phyloP scores from a whole-genome alignment of 1,140 invertebrate species.

The Calephelis nemesis region DNA sequence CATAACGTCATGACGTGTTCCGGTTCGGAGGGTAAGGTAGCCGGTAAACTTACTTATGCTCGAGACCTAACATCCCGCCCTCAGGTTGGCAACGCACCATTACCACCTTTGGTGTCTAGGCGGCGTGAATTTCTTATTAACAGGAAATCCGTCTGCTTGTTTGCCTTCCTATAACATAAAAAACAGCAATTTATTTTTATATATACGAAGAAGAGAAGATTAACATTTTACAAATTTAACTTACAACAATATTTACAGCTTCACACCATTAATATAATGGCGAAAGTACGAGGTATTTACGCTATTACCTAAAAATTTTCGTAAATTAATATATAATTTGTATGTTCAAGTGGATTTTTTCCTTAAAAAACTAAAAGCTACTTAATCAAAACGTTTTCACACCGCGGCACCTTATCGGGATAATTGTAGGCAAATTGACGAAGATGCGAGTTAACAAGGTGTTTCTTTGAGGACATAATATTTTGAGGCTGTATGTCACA shows the following conservation, averaged over 20 bases:
- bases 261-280: slow-evolving; percentile 2
- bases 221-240: neutral
- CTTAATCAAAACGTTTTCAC: slow-evolving; percentile 45
- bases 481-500: slow-evolving; percentile 36
- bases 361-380: slow-evolving; percentile 26
- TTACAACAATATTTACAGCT: neutral
- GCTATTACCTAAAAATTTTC: slow-evolving; percentile 30
- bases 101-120: too few relatives aligned
- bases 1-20: too few relatives aligned
- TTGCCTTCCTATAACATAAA: too few relatives aligned
- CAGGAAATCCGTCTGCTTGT: too few relatives aligned
- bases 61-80: too few relatives aligned
- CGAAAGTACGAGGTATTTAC: slow-evolving; percentile 9
- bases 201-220: neutral
- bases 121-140: too few relatives aligned
- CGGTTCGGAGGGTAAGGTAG: too few relatives aligned
- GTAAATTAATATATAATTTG: slow-evolving; percentile 26
- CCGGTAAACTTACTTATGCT: too few relatives aligned
- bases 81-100: too few relatives aligned
- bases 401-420: slow-evolving; percentile 44
- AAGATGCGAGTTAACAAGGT: slow-evolving; percentile 53
- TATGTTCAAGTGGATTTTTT: neutral
- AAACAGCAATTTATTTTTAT: too few relatives aligned
- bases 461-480: slow-evolving; percentile 32
- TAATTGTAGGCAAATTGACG: slow-evolving; percentile 67